A percentile compares a stretch with the other conserved stretches of the same genome.
Conservation (phyloP, 2,797 vertebrate species). For the Chiroxiphia lanceolata region DNA sequence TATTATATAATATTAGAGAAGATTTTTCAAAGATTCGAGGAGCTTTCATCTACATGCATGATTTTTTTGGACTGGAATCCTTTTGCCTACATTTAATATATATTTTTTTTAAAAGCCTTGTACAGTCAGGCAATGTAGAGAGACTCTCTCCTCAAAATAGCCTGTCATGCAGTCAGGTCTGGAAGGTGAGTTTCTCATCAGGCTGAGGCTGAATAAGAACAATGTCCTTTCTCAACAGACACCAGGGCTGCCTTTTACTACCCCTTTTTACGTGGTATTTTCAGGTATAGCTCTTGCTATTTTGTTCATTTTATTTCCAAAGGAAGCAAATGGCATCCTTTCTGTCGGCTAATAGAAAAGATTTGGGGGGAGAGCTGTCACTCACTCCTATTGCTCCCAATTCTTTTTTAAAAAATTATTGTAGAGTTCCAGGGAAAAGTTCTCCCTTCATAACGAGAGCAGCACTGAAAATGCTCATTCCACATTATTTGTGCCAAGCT, state of each 20-base stretch:
- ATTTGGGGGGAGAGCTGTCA: slow-evolving; percentile 47
- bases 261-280: not conserved
- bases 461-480: slow-evolving; percentile 32
- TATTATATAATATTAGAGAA: slow-evolving; percentile 35
- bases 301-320: slow-evolving; percentile 54
- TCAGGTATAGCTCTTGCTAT: not conserved
- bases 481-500: slow-evolving; percentile 50
- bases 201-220: slow-evolving; percentile 12
- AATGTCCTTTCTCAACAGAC: not conserved
- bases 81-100: not conserved
- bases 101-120: not conserved
- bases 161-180: not conserved
- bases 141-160: slow-evolving; percentile 5
- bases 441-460: slow-evolving; percentile 52
- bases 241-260: not conserved
- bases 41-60: not conserved
- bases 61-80: slow-evolving; percentile 2
- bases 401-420: slow-evolving; percentile 42
- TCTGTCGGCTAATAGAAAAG: slow-evolving; percentile 29
- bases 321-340: slow-evolving; percentile 51
- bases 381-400: slow-evolving; percentile 44
- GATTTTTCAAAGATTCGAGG: slow-evolving; percentile 9
- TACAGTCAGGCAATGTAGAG: not conserved
- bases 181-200: slow-evolving; percentile 16
- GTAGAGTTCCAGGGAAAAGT: slow-evolving; percentile 23